phyloP scores from a whole-genome alignment of 2,888 invertebrate genomes.

The Orchestes rusci region DNA sequence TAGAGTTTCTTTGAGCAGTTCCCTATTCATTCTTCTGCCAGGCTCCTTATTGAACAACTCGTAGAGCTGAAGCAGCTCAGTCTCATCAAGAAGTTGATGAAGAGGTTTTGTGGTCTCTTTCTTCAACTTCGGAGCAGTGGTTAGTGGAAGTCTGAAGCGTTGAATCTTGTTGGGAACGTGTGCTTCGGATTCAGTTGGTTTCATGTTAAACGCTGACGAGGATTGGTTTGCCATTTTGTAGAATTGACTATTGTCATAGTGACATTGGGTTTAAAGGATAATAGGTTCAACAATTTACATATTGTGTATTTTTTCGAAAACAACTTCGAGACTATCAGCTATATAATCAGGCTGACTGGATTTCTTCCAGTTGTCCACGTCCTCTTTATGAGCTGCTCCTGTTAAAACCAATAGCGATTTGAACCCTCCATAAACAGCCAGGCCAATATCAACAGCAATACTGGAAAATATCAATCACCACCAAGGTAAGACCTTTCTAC shows the following conservation, averaged over 20 bases:
- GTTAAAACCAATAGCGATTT: slow-evolving; percentile 12
- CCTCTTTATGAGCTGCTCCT: slow-evolving; percentile 4
- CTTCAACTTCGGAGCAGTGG: slow-evolving; percentile 15
- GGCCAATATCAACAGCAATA: slow-evolving; percentile 9
- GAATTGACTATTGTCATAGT: no score
- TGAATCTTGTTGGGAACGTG: not conserved
- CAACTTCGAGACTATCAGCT: slow-evolving; percentile 1
- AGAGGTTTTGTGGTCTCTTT: slow-evolving; percentile 33
- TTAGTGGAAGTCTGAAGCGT: slow-evolving; percentile 10
- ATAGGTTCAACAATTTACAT: no score
- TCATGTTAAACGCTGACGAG: no score
- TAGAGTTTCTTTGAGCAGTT: slow-evolving; percentile 44
- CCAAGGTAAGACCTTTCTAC: no score
- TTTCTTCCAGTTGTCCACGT: slow-evolving; percentile 7
- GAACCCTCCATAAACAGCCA: slow-evolving; percentile 12
- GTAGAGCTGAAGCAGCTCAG: slow-evolving; percentile 46
- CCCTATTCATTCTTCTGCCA: slow-evolving; percentile 42
- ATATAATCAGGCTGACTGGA: slow-evolving; percentile 7
- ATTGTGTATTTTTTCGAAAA: slow-evolving; percentile 9
- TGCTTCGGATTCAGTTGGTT: no score
- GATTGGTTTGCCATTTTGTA: no score
- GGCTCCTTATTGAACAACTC: slow-evolving; percentile 45
- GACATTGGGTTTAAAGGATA: no score
- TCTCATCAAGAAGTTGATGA: slow-evolving; percentile 45
- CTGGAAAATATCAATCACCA: no score